Percentiles rank a stretch among this genome's conserved stretches.
These are phyloP conservation scores for Megastigmus dorsalis DNA, from an alignment of 2,888 invertebrate genomes.

Conservation along the genomic window DNA sequence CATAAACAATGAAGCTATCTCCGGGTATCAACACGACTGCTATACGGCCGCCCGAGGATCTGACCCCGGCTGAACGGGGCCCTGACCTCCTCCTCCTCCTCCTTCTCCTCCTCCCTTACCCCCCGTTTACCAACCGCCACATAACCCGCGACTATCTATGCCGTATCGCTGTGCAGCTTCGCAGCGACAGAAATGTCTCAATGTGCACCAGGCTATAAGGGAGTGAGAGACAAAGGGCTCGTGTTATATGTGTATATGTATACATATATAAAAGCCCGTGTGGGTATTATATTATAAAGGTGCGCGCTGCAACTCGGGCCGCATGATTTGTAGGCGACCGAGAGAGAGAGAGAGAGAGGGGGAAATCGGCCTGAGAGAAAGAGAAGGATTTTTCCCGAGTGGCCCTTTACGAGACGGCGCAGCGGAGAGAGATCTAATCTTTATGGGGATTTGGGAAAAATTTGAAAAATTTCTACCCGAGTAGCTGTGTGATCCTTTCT, in stretches of 20 bases:
- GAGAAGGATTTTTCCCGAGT: too few species aligned
- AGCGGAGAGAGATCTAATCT: conserved; percentile 32
- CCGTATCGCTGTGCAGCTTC: conserved; percentile 58
- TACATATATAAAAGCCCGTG: too few species aligned
- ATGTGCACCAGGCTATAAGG: conserved; percentile 56
- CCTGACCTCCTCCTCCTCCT: conserved; percentile 59
- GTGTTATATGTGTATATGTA: too few species aligned
- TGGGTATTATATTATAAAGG: conserved; percentile 31
- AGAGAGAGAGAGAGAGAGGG: too few species aligned
- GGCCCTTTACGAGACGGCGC: background rate
- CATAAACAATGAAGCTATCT: conserved; percentile 71
- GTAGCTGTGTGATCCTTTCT: background rate
- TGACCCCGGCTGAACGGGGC: conserved; percentile 30
- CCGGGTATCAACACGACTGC: conserved; percentile 68
- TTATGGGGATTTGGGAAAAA: conserved; percentile 41
- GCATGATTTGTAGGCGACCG: conserved; percentile 28
- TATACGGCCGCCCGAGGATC: conserved; percentile 61
- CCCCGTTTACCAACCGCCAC: too few species aligned
- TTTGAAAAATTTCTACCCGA: conserved; percentile 5
- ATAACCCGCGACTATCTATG: conserved; percentile 62
- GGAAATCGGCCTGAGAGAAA: too few species aligned
- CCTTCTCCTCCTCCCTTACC: conserved; percentile 25
- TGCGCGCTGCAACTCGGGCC: background rate
- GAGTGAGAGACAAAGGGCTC: conserved; percentile 37
- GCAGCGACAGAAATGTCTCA: conserved; percentile 66